These are phyloP conservation scores for Dendrolimus kikuchii DNA, from an alignment of 1,140 invertebrate genomes.

Conservation along the genomic window DNA sequence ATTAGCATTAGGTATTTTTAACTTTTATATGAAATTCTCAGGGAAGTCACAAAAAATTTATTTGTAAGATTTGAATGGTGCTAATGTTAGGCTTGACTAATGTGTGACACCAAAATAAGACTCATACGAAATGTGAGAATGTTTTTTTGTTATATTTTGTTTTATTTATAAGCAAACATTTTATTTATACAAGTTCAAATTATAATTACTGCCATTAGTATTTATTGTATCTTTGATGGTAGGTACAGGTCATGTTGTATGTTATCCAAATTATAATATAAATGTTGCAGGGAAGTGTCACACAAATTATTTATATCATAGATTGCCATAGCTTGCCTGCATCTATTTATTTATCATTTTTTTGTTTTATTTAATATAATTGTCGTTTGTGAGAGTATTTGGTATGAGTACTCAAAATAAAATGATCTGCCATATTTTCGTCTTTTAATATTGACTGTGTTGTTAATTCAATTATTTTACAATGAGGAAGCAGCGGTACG, in stretches of 20 bases:
- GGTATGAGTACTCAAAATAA: slow-evolving; percentile 61
- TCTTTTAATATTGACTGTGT: slow-evolving; percentile 69
- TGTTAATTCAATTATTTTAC: slow-evolving; percentile 59
- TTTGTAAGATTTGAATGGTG: slow-evolving; percentile 68
- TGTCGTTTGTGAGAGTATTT: slow-evolving; percentile 66
- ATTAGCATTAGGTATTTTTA: slow-evolving; percentile 70
- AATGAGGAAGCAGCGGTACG: slow-evolving; percentile 50
- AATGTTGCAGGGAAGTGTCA: slow-evolving; percentile 64
- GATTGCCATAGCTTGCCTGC: slow-evolving; percentile 68
- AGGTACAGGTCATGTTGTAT: slow-evolving; percentile 35
- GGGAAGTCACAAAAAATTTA: slow-evolving; percentile 69
- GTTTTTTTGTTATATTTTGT: slow-evolving; percentile 58
- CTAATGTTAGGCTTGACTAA: slow-evolving; percentile 69
- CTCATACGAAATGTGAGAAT: slow-evolving; percentile 64
- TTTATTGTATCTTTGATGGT: slow-evolving; percentile 48
- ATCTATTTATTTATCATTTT: slow-evolving; percentile 67
- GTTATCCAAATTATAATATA: slow-evolving; percentile 38
- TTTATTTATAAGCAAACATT: slow-evolving; percentile 65
- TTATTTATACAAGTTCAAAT: slow-evolving; percentile 64
- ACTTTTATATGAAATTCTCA: slow-evolving; percentile 68
- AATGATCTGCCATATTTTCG: slow-evolving; percentile 71
- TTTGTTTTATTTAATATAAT: slow-evolving; percentile 39
- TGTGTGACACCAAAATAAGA: slow-evolving; percentile 69
- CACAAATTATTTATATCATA: slow-evolving; percentile 63
- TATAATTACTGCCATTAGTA: slow-evolving; percentile 67